Evolutionary conservation across 2,888 invertebrate genomes (phyloP), one percentile per base, ranked within the genome.

Genomic region (Tachina lurida): DNA sequence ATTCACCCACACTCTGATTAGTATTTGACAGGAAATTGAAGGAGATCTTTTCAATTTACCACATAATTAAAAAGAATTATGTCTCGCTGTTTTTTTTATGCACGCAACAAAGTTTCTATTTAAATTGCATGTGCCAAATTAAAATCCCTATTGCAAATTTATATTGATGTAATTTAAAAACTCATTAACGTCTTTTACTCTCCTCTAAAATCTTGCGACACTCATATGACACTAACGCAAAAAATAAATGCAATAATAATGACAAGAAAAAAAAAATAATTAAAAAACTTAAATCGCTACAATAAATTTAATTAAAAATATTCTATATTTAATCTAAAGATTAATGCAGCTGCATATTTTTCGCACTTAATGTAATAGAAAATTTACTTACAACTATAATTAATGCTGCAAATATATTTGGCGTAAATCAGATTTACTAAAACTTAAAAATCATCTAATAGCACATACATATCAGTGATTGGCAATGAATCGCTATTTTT

Each of bases 301-400:
- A 65, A 56, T 60, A 74, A 84, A 78, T 78, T 75, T 84, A 75
- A 79, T 81, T 81, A 82, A 77, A 78, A 82, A 70, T 75, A 83
- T 83, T 86, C 86, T 86, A 86, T 80, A 83, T 86, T 86, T 83
- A 80, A 83, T 83, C 63, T 76, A 41, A 86, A 76, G 83, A 83
- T 83, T 83, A 83, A 86, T 86, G 86, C 86, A 86, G 86, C 83
- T 83, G 86, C 86, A 86, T 80, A 73, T 83, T 79, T 86, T 80
- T 86, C 86, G 83, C 83, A 83, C 86, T 86, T 83, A 86, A 86
- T 86, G 86, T 86, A 73, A 83, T 76, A 86, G 86, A 86, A 86
- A 86, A 86, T 86, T 80, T 83, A 76, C 31, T 41, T 71, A 54
- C 71, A 70, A 65, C 75, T 47, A 65, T 65, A 82, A 74, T 82